Evolutionary conservation across 2,797 vertebrate species (phyloP).

Genomic region (Cyprinella venusta): DNA sequence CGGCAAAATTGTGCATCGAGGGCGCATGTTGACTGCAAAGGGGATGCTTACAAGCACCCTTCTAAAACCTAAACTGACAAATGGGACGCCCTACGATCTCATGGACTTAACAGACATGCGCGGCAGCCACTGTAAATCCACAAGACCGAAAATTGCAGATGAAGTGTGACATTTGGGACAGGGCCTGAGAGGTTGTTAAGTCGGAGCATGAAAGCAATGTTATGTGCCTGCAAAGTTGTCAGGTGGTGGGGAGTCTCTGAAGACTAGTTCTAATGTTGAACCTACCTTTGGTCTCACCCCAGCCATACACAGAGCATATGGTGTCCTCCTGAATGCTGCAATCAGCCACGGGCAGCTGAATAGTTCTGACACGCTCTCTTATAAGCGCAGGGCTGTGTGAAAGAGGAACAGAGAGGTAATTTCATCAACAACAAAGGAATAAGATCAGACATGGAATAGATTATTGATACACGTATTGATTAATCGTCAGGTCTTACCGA

Average conservation of each 20-base stretch:
- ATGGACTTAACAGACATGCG: too few species aligned
- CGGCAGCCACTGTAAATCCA: too few species aligned
- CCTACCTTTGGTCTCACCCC: conserved; percentile 96
- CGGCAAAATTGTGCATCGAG: too few species aligned
- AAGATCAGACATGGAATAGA: neutral
- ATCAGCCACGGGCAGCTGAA: conserved; percentile 90
- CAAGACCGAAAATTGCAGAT: too few species aligned
- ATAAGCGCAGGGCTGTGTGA: conserved; percentile 83
- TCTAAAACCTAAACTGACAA: too few species aligned
- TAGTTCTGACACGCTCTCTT: conserved; percentile 86
- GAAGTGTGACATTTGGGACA: too few species aligned
- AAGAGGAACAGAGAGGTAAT: conserved; percentile 76
- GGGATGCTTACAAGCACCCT: too few species aligned
- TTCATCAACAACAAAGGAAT: conserved; percentile 46
- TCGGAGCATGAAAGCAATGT: conserved; percentile 8
- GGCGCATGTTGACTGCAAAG: too few species aligned
- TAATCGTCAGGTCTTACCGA: conserved; percentile 77
- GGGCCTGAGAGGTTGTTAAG: neutral
- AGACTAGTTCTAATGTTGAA: neutral
- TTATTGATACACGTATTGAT: conserved; percentile 8
- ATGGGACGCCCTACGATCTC: too few species aligned
- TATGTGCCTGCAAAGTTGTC: conserved; percentile 3
- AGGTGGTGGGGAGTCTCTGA: conserved; percentile 11
- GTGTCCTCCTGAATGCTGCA: conserved; percentile 92
- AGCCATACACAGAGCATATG: conserved; percentile 93